Conservation (phyloP, 2,113 vertebrate species). For the Gavialis gangeticus region DNA sequence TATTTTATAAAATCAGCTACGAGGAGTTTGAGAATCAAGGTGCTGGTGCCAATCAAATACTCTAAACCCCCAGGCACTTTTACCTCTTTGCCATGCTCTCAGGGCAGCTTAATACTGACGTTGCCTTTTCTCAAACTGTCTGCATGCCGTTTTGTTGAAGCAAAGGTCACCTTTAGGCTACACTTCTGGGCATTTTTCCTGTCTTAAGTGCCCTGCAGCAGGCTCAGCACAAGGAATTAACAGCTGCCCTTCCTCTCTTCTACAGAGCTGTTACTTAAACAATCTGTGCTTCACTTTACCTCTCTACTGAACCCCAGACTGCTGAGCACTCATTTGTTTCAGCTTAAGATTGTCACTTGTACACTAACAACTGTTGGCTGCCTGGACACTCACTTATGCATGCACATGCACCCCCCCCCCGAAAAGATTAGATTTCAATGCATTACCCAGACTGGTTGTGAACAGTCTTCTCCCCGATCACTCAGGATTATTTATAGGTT, state of each 20-base stretch:
- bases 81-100: not conserved
- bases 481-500: slow-evolving; percentile 67
- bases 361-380: not conserved
- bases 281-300: not conserved
- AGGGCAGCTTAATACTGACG: accelerated
- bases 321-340: not conserved
- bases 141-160: not conserved
- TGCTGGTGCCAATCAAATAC: not conserved
- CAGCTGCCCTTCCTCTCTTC: not conserved
- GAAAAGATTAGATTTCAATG: slow-evolving; percentile 25
- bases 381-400: not conserved
- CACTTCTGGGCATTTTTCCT: not conserved
- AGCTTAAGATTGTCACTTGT: not conserved
- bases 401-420: not conserved
- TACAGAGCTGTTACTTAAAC: not conserved
- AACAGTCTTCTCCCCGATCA: slow-evolving; percentile 64
- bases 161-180: not conserved
- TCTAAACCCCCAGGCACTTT: not conserved
- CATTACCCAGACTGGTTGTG: slow-evolving; percentile 47
- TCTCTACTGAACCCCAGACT: not conserved
- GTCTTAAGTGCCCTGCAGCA: not conserved
- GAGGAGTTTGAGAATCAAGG: not conserved
- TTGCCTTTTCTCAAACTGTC: not conserved
- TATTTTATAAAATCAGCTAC: not conserved
- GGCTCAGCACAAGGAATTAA: not conserved